Base-by-base conservation (phyloP, 2,797 vertebrate species). In the Arrhamphus sclerolepis region DNA sequence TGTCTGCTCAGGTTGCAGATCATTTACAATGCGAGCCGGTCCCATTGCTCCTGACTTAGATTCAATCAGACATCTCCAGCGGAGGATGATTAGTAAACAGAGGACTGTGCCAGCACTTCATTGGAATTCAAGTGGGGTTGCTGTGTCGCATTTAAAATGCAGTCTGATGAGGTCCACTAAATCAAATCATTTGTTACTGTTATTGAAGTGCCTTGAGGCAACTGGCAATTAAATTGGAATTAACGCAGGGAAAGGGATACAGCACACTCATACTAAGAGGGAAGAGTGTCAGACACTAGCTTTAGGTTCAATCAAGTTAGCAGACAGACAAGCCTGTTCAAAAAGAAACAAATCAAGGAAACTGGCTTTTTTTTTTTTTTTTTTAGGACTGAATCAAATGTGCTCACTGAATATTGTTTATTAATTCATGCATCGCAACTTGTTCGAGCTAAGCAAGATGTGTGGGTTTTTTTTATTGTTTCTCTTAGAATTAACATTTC, bases 141-240 rank as follows among this genome's bases (percentile, higher is more conserved):
- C 95, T 96, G 95, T 95, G 95, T 96, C 95, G 95, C 96, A 98
- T 98, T 99, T 98, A 98, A 98, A 98, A 98, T 98, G 96, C 96
- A 95, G 96, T 95, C 96, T 99, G 97, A 99, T 98, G 96, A 98
- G 97, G 96, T 98, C 96, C 96, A 97, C 96, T 98, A 98, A 98
- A 98, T 99, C 96, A 99, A 98, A 99, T 97, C 96, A 98, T 99
- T 99, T 98, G 97, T 98, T 98, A 98, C 97, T 98, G 95, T 97
- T 97, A 98, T 98, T 98, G 96, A 98, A 97, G 96, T 96, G 97
- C 96, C 96, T 98, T 96, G 95, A 94, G 97, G 97, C 97, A 97
- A 98, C 95, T 98, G 96, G 97, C 97, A 98, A 99, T 99, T 99
- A 99, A 99, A 99, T 97, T 98, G 97, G 97, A 98, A 99, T 98